Evolutionary conservation across 1,140 invertebrate genomes (phyloP), one percentile per base, ranked within the genome.

Genomic region (Drosophila tani): DNA sequence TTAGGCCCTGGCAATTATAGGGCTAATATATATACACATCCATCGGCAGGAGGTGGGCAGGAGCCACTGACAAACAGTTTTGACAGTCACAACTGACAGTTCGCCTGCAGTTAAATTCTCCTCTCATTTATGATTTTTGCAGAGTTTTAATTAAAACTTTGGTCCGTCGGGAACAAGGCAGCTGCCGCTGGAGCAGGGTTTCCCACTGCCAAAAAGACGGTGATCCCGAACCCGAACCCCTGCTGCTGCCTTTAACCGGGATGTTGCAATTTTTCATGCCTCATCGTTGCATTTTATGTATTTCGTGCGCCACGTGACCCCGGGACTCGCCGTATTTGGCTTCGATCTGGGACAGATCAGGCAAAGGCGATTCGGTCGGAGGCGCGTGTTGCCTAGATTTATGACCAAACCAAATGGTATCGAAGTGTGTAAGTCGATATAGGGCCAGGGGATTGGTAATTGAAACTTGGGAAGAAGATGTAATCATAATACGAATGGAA

Each of bases 81-180:
- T 76, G 74, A 77, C 74, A 68, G 55, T 38, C 35, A 4, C 14
- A 35, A 40, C 49, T 77, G 75, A 58, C 73, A 76, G 55, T 45
- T 38, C 32, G 32, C 56, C 46, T 35, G 32, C 66, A 49, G 62
- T 21, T 35, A 47, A 47, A 27, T 45, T 17, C 24, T 9, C n/a
- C 7, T 17, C 43, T 41, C 35, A 43, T 71, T 71, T 73, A 32
- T 51, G 70, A 60, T 74, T 73, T 73, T 60, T 17, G 70, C 70
- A 29, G 50, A 55, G 69, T 71, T 82, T 86, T 86, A 85, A 85
- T 82, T 86, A 85, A 82, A 85, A 82, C 55, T 69, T 81, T 9
- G 32, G 17, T 19, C 43, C 38, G 15, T 29, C 17, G 53, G 77
- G 47, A 56, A 63, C 14, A 11, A 24, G 56, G n/a, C 75, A 50